Evolutionary conservation across 1,140 invertebrate species (phyloP).

Genomic region (Callitettix versicolor): DNA sequence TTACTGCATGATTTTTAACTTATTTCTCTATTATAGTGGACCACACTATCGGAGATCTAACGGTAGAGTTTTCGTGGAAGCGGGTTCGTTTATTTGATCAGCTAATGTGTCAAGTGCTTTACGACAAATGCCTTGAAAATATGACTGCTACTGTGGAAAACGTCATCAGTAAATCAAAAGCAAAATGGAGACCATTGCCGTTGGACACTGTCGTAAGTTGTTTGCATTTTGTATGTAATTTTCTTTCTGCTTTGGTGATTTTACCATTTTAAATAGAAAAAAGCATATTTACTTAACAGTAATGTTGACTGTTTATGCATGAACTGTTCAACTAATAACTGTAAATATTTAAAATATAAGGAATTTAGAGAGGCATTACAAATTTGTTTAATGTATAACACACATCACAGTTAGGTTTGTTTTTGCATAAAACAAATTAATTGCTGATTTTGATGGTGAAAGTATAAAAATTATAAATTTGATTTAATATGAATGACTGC

Average conservation of each 20-base stretch:
- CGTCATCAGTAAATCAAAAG: slow-evolving; percentile 81
- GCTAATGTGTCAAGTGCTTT: slow-evolving; percentile 64
- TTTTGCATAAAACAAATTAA: too few relatives aligned
- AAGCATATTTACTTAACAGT: neutral
- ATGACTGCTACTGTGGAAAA: slow-evolving; percentile 68
- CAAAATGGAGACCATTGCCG: slow-evolving; percentile 90
- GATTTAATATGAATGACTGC: too few relatives aligned
- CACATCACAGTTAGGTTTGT: too few relatives aligned
- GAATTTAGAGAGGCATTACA: too few relatives aligned
- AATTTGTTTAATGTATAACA: too few relatives aligned
- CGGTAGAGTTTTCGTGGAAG: slow-evolving; percentile 84
- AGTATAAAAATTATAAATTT: too few relatives aligned
- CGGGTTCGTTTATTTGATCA: slow-evolving; percentile 82
- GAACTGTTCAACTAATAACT: too few relatives aligned
- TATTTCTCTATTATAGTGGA: slow-evolving; percentile 57
- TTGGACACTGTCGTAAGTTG: slow-evolving; percentile 86
- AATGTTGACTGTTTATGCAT: neutral
- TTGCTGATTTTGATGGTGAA: too few relatives aligned
- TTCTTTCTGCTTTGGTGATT: neutral
- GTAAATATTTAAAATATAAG: too few relatives aligned
- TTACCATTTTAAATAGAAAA: too few relatives aligned
- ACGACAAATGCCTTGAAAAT: slow-evolving; percentile 66
- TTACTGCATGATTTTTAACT: too few relatives aligned
- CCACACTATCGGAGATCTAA: slow-evolving; percentile 56
- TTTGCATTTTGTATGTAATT: neutral